Evolutionary conservation across 2,888 invertebrate species (phyloP).

Genomic region (Chamaedrilus cognettii): DNA sequence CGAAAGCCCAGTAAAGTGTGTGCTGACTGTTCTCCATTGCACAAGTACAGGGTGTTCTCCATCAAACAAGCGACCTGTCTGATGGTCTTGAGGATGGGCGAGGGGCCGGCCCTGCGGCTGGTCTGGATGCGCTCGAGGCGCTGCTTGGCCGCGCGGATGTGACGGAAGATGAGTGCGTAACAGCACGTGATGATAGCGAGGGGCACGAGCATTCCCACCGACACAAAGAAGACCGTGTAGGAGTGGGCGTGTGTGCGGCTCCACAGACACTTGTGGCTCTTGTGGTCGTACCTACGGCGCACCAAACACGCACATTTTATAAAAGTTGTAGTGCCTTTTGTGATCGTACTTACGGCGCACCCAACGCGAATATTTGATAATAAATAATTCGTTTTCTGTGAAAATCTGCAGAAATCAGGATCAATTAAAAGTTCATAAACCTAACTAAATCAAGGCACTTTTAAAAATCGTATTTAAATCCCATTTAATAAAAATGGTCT

Average conservation of each 20-base stretch:
- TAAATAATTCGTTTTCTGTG: too few relatives aligned
- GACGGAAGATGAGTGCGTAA: constrained; percentile 25
- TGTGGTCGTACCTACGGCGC: constrained; percentile 17
- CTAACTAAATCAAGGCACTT: too few relatives aligned
- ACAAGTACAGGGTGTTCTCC: too few relatives aligned
- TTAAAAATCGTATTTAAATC: too few relatives aligned
- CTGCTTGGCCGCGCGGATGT: constrained; percentile 23
- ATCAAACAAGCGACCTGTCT: background rate
- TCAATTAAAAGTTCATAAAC: too few relatives aligned
- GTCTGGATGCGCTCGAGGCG: background rate
- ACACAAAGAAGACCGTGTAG: constrained; percentile 24
- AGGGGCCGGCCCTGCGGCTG: background rate
- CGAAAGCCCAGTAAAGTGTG: too few relatives aligned
- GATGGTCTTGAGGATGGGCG: constrained; percentile 2
- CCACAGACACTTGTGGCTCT: constrained; percentile 21
- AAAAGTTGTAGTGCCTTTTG: constrained; percentile 12
- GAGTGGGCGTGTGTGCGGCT: constrained; percentile 11
- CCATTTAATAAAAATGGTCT: too few relatives aligned
- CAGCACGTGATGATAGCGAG: constrained; percentile 19
- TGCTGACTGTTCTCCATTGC: too few relatives aligned
- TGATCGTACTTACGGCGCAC: constrained; percentile 15
- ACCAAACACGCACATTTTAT: too few relatives aligned
- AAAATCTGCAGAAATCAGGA: too few relatives aligned
- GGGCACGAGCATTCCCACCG: constrained; percentile 14
- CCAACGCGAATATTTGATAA: too few relatives aligned